Evolutionary conservation across 2,797 vertebrate species (phyloP), one percentile per base, ranked within the genome.

Genomic region (Gymnothorax javanicus): DNA sequence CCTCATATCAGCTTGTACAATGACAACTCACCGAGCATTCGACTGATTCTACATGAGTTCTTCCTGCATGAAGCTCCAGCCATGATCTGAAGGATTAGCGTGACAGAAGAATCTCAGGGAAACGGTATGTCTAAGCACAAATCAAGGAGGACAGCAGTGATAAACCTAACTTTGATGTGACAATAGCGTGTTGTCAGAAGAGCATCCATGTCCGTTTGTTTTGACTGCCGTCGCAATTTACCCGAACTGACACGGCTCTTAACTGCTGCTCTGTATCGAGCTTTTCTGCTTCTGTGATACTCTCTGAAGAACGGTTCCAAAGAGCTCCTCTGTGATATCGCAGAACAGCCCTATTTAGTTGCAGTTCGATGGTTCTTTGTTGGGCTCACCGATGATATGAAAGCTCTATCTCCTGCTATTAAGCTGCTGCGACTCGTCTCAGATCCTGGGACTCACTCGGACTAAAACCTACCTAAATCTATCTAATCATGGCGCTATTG

Each of bases 1-100:
- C 88, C 87, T 89, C 12, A 59, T 27, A 59, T 83, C n/a, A 33
- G 56, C 82, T 33, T 60, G 56, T 4, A 12, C 52, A 27, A 83
- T 59, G 7, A 27, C 23, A 59, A 27, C 56, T 83, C 15, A 13
- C n/a, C 15, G 9, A 59, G 82, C 25, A 17, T 33, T 27, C 9
- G 11, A 33, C n/a, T 56, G 60, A 83, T 17, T n/a, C 20, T 81
- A 20, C n/a, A 13, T 13, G 52, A 81, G 56, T 56, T 50, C 52
- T 54, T 81, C 33, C 33, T 43, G 33, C 33, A 81, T 56, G 77
- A n/a, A n/a, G 52, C 50, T 81, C 20, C 9, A 9, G 56, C 77
- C 17, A n/a, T 81, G 52, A 54, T 20, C 56, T 7, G 1, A 8
- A 56, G 11, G 52, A 33, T 52, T 81, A 23, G 77, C 23, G 15